Evolutionary conservation across 1,140 invertebrate species (phyloP), one percentile per base, ranked within the genome.

Genomic region (Propsilocerus akamusi): DNA sequence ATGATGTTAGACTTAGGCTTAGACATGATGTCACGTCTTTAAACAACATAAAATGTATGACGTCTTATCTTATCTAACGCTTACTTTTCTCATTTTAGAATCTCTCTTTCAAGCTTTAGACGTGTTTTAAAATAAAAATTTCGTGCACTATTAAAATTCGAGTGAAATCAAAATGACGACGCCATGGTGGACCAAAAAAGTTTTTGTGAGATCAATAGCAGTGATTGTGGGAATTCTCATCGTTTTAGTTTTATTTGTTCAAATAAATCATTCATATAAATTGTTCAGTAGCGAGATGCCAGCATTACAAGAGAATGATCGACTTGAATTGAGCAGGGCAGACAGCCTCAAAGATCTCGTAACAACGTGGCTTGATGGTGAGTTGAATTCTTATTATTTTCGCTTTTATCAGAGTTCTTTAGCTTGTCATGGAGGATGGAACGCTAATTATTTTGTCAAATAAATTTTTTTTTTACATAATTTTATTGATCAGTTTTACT

Each of bases 151-250:
- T n/a, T n/a, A n/a, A n/a, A n/a, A n/a, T n/a, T n/a, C n/a, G n/a
- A n/a, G n/a, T n/a, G n/a, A n/a, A n/a, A n/a, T n/a, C 14, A 37
- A 37, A 37, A 37, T 37, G 32, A 37, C 32, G 32, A 37, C 32
- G 20, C 32, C 32, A 37, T 17, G 14, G 20, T 37, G 32, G 32
- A 37, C 32, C 32, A 37, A 37, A 37, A 37, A 17, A n/a, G 11
- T 17, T 17, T 37, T 17, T 37, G 11, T 37, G n/a, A 37, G 20
- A 37, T 37, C 20, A 17, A 37, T 37, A 37, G 14, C 20, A 37
- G 32, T 17, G 20, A 37, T 12, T 37, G 1, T 37, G 7, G 32
- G 14, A 17, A 37, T 37, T 37, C 8, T 37, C 32, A 17, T n/a
- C 20, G 20, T 37, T 17, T 17, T 37, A 37, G 2, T 37, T 37